Base-by-base conservation (phyloP, 2,888 invertebrate genomes). In the Dorcus hopei region DNA sequence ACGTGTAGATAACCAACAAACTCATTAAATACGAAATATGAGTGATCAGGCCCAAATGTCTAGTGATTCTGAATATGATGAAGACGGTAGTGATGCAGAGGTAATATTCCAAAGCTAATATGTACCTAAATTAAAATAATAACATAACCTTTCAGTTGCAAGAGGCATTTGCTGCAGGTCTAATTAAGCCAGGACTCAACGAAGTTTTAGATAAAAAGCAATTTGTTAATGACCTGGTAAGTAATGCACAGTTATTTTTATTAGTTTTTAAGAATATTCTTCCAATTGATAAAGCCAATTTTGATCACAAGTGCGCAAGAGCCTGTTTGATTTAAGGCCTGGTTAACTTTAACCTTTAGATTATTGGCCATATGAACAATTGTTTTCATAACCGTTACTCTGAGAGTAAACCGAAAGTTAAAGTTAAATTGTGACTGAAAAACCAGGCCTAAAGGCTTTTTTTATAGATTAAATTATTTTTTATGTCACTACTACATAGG, bases 171-270 rank as follows among this genome's bases (percentile, higher is more conserved):
- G 88, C 88, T 0, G 86, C 88, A 69, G 96, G 96, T 1, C 81
- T 89, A 54, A 73, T 97, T 0, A 93, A 95, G 74, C 91, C 95
- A 1, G 95, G 95, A 1, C 78, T 96, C 0, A 94, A 95, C 77
- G 82, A 86, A 65, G 84, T 87, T 53, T 81, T 85, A 65, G 79
- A 80, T 69, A 81, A 83, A 65, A 85, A 83, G 72, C 77, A 78
- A 47, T 82, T 80, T 68, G 84, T 85, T 3, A 95, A 95, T 74
- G 89, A 93, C 80, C 83, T 88, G 56, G 90, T 90, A 81, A 82
- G 85, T 82, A 52, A 52, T 53, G 16, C 49, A 14, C 43, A 40
- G 19, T 40, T 3, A 19, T 19, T 33, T 33, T 33, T 33, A 33
- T 33, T 33, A 33, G 9, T 57, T 55, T 61, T 58, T 40, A 53